Percentiles rank a stretch among this genome's conserved stretches.
phyloP scores from a whole-genome alignment of 2,797 vertebrate genomes.

The Pipistrellus kuhlii region DNA sequence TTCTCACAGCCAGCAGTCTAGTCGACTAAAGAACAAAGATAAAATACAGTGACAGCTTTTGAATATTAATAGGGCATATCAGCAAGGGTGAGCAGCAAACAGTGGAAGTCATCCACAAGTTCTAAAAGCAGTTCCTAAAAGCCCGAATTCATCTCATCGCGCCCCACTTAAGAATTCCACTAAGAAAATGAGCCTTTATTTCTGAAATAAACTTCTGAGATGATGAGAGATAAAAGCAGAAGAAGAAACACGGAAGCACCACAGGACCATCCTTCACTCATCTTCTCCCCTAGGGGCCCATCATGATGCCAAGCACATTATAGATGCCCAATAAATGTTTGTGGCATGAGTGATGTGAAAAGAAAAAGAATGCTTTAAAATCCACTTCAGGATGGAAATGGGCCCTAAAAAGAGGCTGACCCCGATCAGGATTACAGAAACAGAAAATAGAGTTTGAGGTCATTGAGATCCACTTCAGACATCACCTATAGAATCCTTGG shows the following conservation, averaged over 20 bases:
- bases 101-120: conserved; percentile 74
- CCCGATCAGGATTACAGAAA: conserved; percentile 55
- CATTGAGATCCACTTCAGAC: neutral
- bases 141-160: conserved; percentile 71
- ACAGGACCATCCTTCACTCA: conserved; percentile 37
- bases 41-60: conserved; percentile 80
- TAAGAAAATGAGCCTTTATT: conserved; percentile 82
- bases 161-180: conserved; percentile 81
- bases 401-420: conserved; percentile 54
- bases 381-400: conserved; percentile 52
- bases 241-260: conserved; percentile 48
- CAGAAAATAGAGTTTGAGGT: conserved; percentile 7
- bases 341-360: conserved; percentile 66
- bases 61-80: conserved; percentile 81
- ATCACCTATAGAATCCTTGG: neutral
- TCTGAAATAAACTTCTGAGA: conserved; percentile 82
- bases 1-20: conserved; percentile 78
- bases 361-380: conserved; percentile 68
- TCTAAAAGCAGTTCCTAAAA: conserved; percentile 82
- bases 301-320: conserved; percentile 50
- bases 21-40: conserved; percentile 81
- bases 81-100: conserved; percentile 79
- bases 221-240: conserved; percentile 75
- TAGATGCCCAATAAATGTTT: conserved; percentile 76
- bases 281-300: conserved; percentile 60